phyloP scores from a whole-genome alignment of 2,888 invertebrate species.

The Lithosia quadra region DNA sequence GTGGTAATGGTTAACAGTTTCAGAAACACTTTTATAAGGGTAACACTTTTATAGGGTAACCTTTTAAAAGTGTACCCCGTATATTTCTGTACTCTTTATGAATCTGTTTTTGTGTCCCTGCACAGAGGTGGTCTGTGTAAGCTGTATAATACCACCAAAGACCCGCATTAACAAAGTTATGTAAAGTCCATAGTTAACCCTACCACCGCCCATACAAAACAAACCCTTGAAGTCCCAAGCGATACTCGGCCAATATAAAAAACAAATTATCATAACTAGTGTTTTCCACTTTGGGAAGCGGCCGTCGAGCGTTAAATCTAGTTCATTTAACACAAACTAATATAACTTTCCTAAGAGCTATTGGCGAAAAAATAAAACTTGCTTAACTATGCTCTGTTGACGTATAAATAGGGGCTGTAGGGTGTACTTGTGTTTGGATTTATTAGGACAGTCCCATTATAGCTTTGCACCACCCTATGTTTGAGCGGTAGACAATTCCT shows the following conservation, averaged over 20 bases:
- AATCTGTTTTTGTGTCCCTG: too few relatives aligned
- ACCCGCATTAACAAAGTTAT: not conserved
- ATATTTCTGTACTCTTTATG: too few relatives aligned
- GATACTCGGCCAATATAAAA: slow-evolving; percentile 9
- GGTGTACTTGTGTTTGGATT: slow-evolving; percentile 7
- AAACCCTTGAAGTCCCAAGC: slow-evolving; percentile 21
- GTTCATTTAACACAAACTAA: slow-evolving; percentile 58
- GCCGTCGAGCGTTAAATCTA: slow-evolving; percentile 35
- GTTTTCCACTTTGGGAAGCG: slow-evolving; percentile 25
- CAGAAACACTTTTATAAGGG: too few relatives aligned
- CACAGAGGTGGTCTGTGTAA: too few relatives aligned
- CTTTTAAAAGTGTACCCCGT: too few relatives aligned
- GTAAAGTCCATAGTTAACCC: slow-evolving; percentile 5
- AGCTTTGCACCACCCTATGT: too few relatives aligned
- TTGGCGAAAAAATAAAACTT: slow-evolving; percentile 52
- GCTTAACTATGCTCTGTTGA: slow-evolving; percentile 41
- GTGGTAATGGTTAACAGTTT: too few relatives aligned
- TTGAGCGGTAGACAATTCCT: too few relatives aligned
- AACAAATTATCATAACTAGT: slow-evolving; percentile 36
- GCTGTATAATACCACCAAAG: not conserved
- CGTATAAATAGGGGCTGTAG: slow-evolving; percentile 39
- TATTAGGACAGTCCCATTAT: not conserved
- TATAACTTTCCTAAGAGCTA: slow-evolving; percentile 56
- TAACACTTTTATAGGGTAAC: too few relatives aligned
- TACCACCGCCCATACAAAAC: slow-evolving; percentile 10